Conservation (phyloP, 2,113 vertebrate genomes). For the Lepisosteus osseus region DNA sequence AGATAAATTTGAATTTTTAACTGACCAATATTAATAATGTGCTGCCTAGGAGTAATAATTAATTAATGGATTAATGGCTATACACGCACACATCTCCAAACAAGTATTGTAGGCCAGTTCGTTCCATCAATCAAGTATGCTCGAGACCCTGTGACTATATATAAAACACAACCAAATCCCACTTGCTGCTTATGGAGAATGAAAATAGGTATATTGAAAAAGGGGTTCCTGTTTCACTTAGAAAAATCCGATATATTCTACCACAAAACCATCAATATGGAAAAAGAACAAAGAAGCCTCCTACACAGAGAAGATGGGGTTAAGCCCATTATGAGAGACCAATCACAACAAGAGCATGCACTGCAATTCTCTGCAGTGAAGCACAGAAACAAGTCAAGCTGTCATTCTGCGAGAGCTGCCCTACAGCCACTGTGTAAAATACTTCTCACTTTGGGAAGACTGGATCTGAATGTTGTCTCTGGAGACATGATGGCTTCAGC, state of each 20-base stretch:
- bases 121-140: background rate
- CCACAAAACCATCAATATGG: background rate
- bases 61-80: background rate
- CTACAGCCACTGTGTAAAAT: slow-evolving; percentile 61
- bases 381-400: slow-evolving; percentile 75
- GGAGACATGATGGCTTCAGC: slow-evolving; percentile 71
- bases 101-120: background rate
- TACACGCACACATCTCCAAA: background rate
- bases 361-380: slow-evolving; percentile 83
- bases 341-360: slow-evolving; percentile 81
- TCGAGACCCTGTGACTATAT: background rate
- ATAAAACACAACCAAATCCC: background rate
- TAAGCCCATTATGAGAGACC: slow-evolving; percentile 73
- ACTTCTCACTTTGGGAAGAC: slow-evolving; percentile 58
- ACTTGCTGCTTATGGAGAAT: background rate
- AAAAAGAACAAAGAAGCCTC: background rate
- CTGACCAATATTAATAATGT: background rate
- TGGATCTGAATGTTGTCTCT: slow-evolving; percentile 64
- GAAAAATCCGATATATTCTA: background rate
- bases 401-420: slow-evolving; percentile 78
- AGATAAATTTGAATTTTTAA: background rate
- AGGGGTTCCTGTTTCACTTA: background rate
- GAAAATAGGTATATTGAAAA: background rate
- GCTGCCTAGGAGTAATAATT: background rate
- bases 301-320: slow-evolving; percentile 54